Evolutionary conservation across 1,140 invertebrate genomes (phyloP), one percentile per base, ranked within the genome.

Genomic region (Ladona fulva): DNA sequence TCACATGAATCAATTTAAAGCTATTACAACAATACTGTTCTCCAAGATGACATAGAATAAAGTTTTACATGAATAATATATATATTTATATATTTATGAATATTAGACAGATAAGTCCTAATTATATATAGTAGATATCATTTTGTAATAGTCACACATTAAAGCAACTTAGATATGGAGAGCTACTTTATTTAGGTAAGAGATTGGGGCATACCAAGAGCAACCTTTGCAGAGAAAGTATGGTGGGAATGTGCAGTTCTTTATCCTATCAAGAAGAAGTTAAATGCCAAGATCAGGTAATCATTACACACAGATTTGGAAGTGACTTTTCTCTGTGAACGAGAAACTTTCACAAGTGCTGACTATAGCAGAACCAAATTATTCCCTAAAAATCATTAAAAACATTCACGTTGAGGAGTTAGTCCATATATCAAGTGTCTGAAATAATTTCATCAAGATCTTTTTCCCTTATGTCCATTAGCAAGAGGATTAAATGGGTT

Each of bases 1-100:
- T 66, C 52, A 66, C 52, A 66, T 22, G 16, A 66, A 66, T 66
- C 52, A 66, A 19, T 66, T 66, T 66, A 66, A 66, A 66, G 52
- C 52, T 66, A 66, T 66, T 66, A 66, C 52, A 66, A 66, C 52
- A 66, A 66, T 66, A 66, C 52, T 66, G 52, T 66, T 66, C 52
- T 22, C n/a, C 52, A 66, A 66, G 52, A 66, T 66, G 52, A 66
- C 52, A 66, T 66, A 66, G 52, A 66, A 66, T 66, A 66, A 66
- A 66, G 52, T 19, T 16, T 66, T 66, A 66, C 52, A 66, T 37
- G 29, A 37, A 37, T 37, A 37, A 37, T 37, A 37, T 37, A 37
- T 37, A 37, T 37, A 37, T 37, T 37, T 37, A 37, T 22, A 66
- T 66, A 66, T 66, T 66, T 66, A 66, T 66, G 52, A 19, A 66